Evolutionary conservation across 2,888 invertebrate species (phyloP), one percentile per base, ranked within the genome.

Genomic region (Tanytarsus gracilentus): DNA sequence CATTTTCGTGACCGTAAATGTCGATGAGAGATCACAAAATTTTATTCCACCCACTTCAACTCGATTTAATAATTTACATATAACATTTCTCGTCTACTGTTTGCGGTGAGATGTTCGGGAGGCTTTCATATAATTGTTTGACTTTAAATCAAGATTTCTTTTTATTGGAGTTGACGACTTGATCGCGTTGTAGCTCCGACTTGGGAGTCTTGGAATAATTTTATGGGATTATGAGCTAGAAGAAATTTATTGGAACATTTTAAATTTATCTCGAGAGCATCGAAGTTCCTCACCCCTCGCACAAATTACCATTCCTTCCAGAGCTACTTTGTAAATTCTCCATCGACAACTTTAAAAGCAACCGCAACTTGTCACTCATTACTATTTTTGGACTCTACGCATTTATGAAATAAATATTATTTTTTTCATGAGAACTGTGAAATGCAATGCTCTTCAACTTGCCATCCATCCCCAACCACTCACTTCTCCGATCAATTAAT

Each of bases 401-500:
- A 36, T 36, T n/a, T 33, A n/a, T n/a, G n/a, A n/a, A n/a, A n/a
- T n/a, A n/a, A 21, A 44, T 4, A 18, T 40, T 40, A 40, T 40
- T 44, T 44, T 23, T 18, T 33, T 11, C 9, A 33, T 11, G 18
- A 44, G 23, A 23, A 44, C 18, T 44, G n/a, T 44, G 18, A 33
- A 11, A 18, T 44, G 44, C 44, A 44, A 44, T 44, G 44, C 44
- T 44, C 23, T 44, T 44, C 50, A 50, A 50, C 29, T 50, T 60
- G n/a, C n/a, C n/a, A 40, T 60, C 50, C 33, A 50, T 49, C 29
- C 50, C 50, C 39, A 29, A 27, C 50, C 33, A 36, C 40, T 60
- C 60, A 48, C n/a, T n/a, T n/a, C n/a, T n/a, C n/a, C n/a, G n/a
- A 60, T 60, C 60, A 60, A 60, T 60, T 60, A 60, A 60, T 60